Evolutionary conservation across 64 coral and sea anemone species (phyloP).

Genomic region (Actinia equina): DNA sequence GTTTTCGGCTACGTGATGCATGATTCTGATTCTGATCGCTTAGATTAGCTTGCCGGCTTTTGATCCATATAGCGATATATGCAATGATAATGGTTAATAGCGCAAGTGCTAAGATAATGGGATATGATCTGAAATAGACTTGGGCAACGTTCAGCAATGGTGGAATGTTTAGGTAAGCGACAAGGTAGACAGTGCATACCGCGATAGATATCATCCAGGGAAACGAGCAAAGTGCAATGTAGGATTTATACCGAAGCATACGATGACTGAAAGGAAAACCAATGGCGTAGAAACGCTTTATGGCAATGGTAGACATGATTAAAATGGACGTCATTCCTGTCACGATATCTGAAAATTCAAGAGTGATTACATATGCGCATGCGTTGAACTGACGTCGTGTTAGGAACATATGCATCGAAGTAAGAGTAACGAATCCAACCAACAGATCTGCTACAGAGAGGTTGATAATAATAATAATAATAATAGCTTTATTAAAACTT

Average conservation of each 20-base stretch:
- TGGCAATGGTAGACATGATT: background rate
- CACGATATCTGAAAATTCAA: background rate
- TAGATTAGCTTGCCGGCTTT: background rate
- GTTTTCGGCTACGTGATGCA: background rate
- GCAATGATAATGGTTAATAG: background rate
- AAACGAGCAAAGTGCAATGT: background rate
- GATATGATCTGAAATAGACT: background rate
- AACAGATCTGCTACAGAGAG: slow-evolving; percentile 20
- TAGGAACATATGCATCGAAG: background rate
- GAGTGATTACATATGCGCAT: background rate
- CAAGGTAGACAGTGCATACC: background rate
- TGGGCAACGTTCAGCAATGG: background rate
- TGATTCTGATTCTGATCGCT: slow-evolving; percentile 15
- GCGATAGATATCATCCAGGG: background rate
- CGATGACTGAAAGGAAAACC: slow-evolving; percentile 4
- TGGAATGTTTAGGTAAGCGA: background rate
- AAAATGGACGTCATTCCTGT: slow-evolving; percentile 4
- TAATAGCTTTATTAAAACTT: no score
- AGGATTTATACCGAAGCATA: background rate
- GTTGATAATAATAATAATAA: slow-evolving; percentile 11
- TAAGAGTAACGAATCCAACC: background rate
- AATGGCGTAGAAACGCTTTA: slow-evolving; percentile 5
- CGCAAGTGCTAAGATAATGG: slow-evolving; percentile 1
- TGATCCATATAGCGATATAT: slow-evolving; percentile 14
- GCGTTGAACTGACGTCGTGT: background rate